Conservation (phyloP, 2,888 invertebrate genomes). For the Nysson spinosus region DNA sequence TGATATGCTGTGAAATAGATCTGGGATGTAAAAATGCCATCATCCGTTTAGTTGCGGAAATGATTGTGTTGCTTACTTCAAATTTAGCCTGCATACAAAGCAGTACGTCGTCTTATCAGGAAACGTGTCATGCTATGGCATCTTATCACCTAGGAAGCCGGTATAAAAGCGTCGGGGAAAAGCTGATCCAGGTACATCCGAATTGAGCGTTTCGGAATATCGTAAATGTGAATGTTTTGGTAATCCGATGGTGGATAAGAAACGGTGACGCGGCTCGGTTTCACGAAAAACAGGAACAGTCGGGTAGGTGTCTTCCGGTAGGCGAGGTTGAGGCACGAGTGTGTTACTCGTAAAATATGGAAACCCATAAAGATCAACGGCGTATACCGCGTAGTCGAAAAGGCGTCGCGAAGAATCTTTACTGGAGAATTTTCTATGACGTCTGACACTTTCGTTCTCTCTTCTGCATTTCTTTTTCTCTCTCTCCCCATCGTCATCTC, state of each 20-base stretch:
- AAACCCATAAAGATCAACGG: conserved; percentile 59
- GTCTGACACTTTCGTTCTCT: conserved; percentile 5
- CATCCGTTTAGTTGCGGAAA: too few species aligned
- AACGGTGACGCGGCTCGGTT: conserved; percentile 29
- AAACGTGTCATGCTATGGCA: conserved; percentile 4
- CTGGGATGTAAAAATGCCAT: too few species aligned
- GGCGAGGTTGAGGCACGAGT: conserved; percentile 42
- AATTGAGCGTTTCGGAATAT: conserved; percentile 23
- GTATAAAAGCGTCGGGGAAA: conserved; percentile 8
- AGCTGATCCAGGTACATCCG: conserved; percentile 33
- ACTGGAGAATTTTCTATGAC: conserved; percentile 39
- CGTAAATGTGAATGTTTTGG: conserved; percentile 11
- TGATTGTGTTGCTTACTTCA: conserved; percentile 1
- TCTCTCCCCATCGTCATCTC: background rate
- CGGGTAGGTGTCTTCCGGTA: conserved; percentile 38
- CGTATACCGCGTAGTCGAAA: conserved; percentile 57
- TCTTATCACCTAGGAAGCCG: background rate
- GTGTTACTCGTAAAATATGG: conserved; percentile 60
- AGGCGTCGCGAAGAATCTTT: conserved; percentile 42
- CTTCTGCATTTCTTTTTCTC: background rate
- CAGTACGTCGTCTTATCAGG: conserved; percentile 1
- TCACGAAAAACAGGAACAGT: conserved; percentile 53
- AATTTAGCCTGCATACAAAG: conserved; percentile 13
- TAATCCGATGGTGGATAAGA: conserved; percentile 23
- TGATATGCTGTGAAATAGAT: too few species aligned